Evolutionary conservation across 2,797 vertebrate species (phyloP).

Genomic region (Etheostoma nigrum): DNA sequence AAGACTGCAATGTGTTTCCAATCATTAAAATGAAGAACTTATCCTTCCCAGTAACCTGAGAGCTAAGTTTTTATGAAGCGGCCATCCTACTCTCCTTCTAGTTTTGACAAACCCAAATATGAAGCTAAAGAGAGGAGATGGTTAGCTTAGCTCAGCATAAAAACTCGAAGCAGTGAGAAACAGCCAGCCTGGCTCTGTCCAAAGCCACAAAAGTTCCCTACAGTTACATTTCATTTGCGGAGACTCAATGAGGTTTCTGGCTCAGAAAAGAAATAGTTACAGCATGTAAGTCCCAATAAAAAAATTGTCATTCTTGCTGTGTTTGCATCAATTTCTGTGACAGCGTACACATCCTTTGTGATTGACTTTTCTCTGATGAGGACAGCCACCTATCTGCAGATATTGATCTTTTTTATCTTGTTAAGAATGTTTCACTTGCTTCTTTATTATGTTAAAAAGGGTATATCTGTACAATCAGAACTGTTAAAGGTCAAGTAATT

Average conservation of each 20-base stretch:
- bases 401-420: background rate
- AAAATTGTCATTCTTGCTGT: too few species aligned
- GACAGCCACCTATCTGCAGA: background rate
- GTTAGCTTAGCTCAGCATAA: background rate
- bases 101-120: background rate
- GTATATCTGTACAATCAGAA: background rate
- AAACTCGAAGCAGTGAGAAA: background rate
- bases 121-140: background rate
- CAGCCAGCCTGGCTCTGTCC: background rate
- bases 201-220: background rate
- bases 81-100: background rate
- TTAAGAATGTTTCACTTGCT: background rate
- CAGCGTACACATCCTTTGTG: too few species aligned
- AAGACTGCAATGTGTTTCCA: background rate
- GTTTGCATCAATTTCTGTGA: too few species aligned
- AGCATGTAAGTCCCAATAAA: too few species aligned
- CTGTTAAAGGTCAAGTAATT: background rate
- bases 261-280: too few species aligned
- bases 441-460: constrained; percentile 4
- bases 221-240: background rate
- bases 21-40: background rate
- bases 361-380: background rate
- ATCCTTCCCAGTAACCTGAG: background rate
- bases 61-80: background rate
- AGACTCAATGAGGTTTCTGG: too few species aligned